These are phyloP conservation scores for Oryzias sinensis DNA, from an alignment of 2,797 vertebrate species.

Conservation along the genomic window DNA sequence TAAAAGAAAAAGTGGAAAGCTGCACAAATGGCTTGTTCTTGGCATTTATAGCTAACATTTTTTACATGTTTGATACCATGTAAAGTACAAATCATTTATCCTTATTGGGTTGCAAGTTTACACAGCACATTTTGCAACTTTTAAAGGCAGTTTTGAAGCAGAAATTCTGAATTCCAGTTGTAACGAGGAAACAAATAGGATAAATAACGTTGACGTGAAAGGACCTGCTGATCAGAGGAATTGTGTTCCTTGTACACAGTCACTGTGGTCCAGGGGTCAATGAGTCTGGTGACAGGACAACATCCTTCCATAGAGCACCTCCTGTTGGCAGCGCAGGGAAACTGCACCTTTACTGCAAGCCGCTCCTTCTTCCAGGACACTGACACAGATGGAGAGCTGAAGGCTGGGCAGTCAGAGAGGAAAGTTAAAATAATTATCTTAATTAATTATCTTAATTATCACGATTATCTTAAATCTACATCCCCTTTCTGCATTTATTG, in stretches of 20 bases:
- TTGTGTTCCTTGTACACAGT: constrained; percentile 60
- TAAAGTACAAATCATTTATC: too few species aligned
- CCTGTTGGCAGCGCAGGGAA: constrained; percentile 67
- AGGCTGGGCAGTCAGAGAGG: constrained; percentile 32
- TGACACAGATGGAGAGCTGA: constrained; percentile 67
- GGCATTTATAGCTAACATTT: too few species aligned
- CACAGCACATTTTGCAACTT: too few species aligned
- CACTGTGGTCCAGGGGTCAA: constrained; percentile 60
- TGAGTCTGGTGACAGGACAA: constrained; percentile 55
- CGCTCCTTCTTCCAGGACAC: constrained; percentile 37
- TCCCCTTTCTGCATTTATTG: neutral
- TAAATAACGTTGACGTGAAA: neutral
- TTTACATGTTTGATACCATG: too few species aligned
- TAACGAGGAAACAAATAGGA: too few species aligned
- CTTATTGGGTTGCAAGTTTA: too few species aligned
- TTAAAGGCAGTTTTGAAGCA: too few species aligned
- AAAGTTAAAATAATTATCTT: too few species aligned
- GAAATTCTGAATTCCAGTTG: too few species aligned
- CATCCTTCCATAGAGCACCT: constrained; percentile 46
- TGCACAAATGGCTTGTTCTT: too few species aligned
- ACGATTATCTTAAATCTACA: neutral
- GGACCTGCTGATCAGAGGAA: constrained; percentile 58
- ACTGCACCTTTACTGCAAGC: constrained; percentile 63
- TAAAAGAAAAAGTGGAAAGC: too few species aligned
- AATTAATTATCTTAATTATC: too few species aligned